Evolutionary conservation across 2,113 vertebrate species (phyloP), one percentile per base, ranked within the genome.

Genomic region (Rhea pennata): DNA sequence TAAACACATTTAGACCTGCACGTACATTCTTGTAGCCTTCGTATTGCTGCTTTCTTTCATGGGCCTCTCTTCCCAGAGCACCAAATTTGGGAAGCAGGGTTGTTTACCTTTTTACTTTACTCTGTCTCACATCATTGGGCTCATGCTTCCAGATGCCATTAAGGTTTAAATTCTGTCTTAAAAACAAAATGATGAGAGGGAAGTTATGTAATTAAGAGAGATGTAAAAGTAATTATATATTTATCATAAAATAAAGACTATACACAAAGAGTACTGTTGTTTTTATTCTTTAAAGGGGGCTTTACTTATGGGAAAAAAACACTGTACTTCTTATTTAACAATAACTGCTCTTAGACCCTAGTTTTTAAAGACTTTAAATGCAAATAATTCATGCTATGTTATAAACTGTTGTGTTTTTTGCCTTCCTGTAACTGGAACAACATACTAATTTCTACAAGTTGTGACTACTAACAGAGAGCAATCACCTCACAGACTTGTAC

Each of bases 401-500:
- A 67, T 98, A 96, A 98, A 97, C 66, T 98, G 84, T 96, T 98
- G 84, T 97, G 77, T 80, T 97, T 96, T 96, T 97, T 97, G 90
- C 97, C 96, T 98, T 97, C 97, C 97, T 97, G 31, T 98, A 98
- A 98, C 97, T 98, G 98, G 98, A 98, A 81, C 98, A 98, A 98
- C 97, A 94, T 98, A 98, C 98, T 99, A 98, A 99, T 98, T 98
- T 98, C 97, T 98, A 98, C 98, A 96, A 98, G 98, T 98, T 99
- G 98, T 99, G 98, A 98, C 97, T 98, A 98, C 98, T 99, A 99
- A 99, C 98, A 98, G 98, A 99, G 97, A 98, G 98, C 98, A 99
- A 99, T 99, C 98, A 95, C 98, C 99, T 99, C 98, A 99, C 99
- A 99, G 99, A 99, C 98, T 98, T 99, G 97, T 99, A 99, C 98